Percentiles rank a stretch among this genome's conserved stretches.
Conservation (phyloP, 2,113 vertebrate species). For the Neolamprologus falcicula region DNA sequence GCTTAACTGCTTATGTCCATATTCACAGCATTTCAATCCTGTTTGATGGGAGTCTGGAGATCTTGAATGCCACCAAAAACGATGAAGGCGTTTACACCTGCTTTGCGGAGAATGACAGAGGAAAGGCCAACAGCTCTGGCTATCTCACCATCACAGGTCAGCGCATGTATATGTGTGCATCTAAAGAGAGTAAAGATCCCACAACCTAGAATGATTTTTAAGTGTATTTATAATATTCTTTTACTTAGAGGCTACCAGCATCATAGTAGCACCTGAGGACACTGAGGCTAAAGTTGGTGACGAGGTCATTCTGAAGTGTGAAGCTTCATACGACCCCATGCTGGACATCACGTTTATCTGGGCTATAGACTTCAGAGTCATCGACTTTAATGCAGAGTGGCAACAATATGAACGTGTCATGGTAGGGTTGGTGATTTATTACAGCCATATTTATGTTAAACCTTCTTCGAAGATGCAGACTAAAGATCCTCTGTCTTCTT, state of each 20-base stretch:
- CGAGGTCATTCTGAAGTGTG: conserved; percentile 83
- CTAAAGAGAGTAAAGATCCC: background rate
- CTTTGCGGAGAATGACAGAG: conserved; percentile 90
- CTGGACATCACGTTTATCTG: conserved; percentile 93
- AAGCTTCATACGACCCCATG: conserved; percentile 84
- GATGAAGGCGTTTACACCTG: conserved; percentile 90
- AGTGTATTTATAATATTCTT: background rate
- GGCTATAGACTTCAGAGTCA: conserved; percentile 86
- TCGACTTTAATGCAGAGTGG: conserved; percentile 84
- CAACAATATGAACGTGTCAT: conserved; percentile 83
- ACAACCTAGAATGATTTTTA: background rate
- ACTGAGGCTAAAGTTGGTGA: conserved; percentile 83
- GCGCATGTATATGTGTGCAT: background rate
- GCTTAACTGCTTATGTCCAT: background rate
- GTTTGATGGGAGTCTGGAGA: conserved; percentile 92
- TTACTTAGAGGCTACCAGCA: conserved; percentile 81
- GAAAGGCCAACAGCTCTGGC: conserved; percentile 88
- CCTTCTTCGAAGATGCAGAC: background rate
- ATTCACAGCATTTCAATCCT: conserved; percentile 79
- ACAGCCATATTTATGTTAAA: background rate
- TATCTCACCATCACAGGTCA: conserved; percentile 88
- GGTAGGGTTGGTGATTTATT: conserved; percentile 62
- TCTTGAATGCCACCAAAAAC: conserved; percentile 81
- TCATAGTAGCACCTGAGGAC: conserved; percentile 82
- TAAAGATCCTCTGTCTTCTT: background rate